Percentiles rank a stretch among this genome's conserved stretches.
Conservation (phyloP, 2,797 vertebrate species). For the Hafferia zeledoni region DNA sequence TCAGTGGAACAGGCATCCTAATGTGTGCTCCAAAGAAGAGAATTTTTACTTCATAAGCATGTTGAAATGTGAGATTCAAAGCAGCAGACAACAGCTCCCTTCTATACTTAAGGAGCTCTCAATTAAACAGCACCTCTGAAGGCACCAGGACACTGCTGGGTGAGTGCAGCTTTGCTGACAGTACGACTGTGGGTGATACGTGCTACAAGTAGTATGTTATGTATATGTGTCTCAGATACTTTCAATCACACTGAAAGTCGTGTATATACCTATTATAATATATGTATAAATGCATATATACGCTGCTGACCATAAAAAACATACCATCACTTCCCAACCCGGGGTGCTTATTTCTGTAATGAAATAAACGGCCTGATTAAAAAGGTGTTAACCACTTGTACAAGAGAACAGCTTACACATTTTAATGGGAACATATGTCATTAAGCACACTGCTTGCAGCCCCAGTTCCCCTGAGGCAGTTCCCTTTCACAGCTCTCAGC, state of each 20-base stretch:
- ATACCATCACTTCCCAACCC: neutral
- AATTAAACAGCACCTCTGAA: neutral
- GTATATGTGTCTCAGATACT: neutral
- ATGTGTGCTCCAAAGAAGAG: neutral
- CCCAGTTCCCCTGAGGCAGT: neutral
- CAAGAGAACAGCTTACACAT: constrained; percentile 16
- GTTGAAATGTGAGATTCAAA: neutral
- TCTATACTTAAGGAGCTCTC: neutral
- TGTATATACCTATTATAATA: neutral
- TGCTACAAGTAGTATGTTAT: neutral
- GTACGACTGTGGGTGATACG: fast-evolving
- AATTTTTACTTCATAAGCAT: neutral
- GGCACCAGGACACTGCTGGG: neutral
- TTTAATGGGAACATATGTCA: constrained; percentile 46
- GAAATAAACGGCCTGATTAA: constrained; percentile 31
- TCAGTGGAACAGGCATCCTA: neutral
- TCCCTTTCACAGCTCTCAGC: neutral
- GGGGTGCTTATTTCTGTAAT: neutral
- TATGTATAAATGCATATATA: neutral
- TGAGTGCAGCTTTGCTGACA: neutral
- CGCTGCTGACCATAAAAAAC: neutral
- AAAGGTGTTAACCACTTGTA: constrained; percentile 38
- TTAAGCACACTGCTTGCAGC: neutral
- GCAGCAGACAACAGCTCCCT: neutral
- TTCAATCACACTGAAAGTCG: neutral